These are phyloP conservation scores for Camponotus floridanus DNA, from an alignment of 1,140 invertebrate genomes.

Conservation along the genomic window DNA sequence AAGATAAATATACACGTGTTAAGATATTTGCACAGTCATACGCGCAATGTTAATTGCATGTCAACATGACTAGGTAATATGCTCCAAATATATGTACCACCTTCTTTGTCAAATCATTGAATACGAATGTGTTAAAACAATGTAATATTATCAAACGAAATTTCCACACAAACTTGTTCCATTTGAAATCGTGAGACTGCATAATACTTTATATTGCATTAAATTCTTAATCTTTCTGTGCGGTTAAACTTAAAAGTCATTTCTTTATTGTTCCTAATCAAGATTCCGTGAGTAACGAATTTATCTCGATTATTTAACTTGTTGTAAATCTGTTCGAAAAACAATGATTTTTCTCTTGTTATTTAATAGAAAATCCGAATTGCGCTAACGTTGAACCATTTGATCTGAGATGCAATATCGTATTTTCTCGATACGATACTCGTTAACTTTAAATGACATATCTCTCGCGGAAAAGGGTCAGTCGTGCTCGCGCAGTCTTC, in stretches of 20 bases:
- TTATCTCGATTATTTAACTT: neutral
- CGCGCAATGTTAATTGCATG: slow-evolving; percentile 35
- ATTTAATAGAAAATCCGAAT: slow-evolving; percentile 11
- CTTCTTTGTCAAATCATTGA: neutral
- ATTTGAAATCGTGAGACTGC: neutral
- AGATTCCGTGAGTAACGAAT: neutral
- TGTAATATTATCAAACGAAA: slow-evolving; percentile 16
- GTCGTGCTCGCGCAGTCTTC: neutral
- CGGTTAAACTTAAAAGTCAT: neutral
- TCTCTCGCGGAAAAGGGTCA: neutral
- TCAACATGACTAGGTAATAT: slow-evolving; percentile 6
- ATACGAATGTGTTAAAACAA: slow-evolving; percentile 2
- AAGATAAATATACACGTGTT: slow-evolving; percentile 33
- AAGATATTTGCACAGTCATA: neutral
- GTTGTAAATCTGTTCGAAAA: neutral
- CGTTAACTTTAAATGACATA: slow-evolving; percentile 40
- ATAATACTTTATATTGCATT: neutral
- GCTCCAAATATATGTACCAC: neutral
- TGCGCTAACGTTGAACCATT: neutral
- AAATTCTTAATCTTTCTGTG: neutral
- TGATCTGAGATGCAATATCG: neutral
- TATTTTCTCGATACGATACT: slow-evolving; percentile 25
- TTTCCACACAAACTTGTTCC: neutral
- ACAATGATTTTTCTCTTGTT: neutral
- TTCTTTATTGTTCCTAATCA: neutral